phyloP scores from a whole-genome alignment of 2,113 vertebrate genomes.

The Bubalus kerabau region DNA sequence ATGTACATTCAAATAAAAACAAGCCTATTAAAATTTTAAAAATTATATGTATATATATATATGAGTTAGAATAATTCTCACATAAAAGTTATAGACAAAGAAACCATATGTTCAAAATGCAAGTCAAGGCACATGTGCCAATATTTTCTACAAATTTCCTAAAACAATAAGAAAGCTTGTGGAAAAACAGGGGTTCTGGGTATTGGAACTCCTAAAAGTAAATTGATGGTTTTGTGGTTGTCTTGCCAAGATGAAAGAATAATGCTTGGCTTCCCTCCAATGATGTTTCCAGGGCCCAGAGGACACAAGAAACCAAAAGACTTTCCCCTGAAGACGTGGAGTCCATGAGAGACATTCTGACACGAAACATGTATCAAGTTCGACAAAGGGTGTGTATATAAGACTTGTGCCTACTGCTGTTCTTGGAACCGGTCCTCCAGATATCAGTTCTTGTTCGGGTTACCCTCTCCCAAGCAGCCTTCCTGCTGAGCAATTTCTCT shows the following conservation, averaged over 20 bases:
- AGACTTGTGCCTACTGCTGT: not conserved
- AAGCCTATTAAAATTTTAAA: not conserved
- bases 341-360: slow-evolving; percentile 89
- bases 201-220: not conserved
- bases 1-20: not conserved
- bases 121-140: not conserved
- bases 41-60: not conserved
- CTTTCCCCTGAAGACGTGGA: slow-evolving; percentile 84
- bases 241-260: not conserved
- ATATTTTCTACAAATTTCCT: not conserved
- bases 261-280: not conserved
- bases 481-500: not conserved
- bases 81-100: not conserved
- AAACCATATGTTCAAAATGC: not conserved
- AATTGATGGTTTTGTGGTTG: not conserved
- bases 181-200: not conserved
- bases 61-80: not conserved
- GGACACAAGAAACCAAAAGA: slow-evolving; percentile 66
- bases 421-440: not conserved
- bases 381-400: slow-evolving; percentile 86
- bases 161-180: not conserved
- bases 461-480: not conserved
- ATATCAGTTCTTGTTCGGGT: not conserved
- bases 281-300: slow-evolving; percentile 73
- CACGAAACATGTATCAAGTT: slow-evolving; percentile 93